Evolutionary conservation across 1,140 invertebrate genomes (phyloP).

Genomic region (Rhagoletis pomonella): DNA sequence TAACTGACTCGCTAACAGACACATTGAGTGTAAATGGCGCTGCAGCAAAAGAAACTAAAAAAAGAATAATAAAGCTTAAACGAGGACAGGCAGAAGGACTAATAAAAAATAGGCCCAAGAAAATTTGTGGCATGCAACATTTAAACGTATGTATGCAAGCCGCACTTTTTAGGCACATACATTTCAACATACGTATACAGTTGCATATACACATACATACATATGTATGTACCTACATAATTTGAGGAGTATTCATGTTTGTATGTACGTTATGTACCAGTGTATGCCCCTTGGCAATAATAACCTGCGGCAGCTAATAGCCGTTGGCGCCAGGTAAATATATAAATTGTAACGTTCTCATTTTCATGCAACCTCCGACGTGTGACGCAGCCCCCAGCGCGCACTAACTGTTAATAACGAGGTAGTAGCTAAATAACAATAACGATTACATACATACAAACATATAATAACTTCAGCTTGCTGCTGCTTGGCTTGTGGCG

Average conservation of each 20-base stretch:
- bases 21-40: no score
- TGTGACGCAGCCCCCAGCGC: not conserved
- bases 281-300: no score
- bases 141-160: no score
- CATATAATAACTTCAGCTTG: not conserved
- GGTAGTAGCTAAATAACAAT: not conserved
- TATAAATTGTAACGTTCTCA: not conserved
- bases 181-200: not conserved
- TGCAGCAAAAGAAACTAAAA: no score
- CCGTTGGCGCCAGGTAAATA: not conserved
- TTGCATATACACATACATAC: not conserved
- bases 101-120: no score
- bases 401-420: not conserved
- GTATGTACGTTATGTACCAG: not conserved
- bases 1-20: no score
- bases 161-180: not conserved
- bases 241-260: not conserved
- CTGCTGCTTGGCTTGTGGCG: not conserved
- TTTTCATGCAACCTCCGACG: not conserved
- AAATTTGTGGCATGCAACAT: no score
- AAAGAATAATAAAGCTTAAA: no score
- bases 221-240: not conserved
- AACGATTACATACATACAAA: not conserved
- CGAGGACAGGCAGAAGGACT: no score
- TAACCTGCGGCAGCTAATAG: slow-evolving; percentile 10